Base-by-base conservation (phyloP, 53 echinoderm and acorn worm genomes). In the Echinarachnius parma region DNA sequence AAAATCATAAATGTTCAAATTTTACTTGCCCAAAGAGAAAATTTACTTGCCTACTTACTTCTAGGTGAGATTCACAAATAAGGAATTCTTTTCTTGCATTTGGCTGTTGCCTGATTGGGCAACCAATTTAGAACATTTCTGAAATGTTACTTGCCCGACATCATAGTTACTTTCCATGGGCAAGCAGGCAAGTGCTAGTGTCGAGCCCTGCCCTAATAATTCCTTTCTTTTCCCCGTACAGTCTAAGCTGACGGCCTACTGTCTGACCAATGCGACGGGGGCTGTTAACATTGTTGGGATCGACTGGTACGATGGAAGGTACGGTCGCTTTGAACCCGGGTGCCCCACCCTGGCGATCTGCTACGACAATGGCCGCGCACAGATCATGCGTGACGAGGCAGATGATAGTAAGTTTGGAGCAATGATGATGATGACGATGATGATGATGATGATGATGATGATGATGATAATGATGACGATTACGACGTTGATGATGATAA, bases 361-460 rank as follows among this genome's bases (percentile, higher is more conserved):
- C 85, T 95, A 83, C 45, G 95, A 95, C 69, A 95, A 95, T 39
- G 95, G 95, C 24, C 46, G 95, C 32, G 90, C 95, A 16, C 95
- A 95, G 74, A 90, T 95, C 64, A 95, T 95, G 95, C 84, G 74
- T 25, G 77, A 90, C 31, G 95, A 95, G 53, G 80, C 78, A 18
- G 95, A 95, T 68, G 95, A 95, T 23, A 95, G 95, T 95, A 82
- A 83, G 93, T 63, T 7, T 39, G 13, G 7, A 39, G 13, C 7
- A 39, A 42, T 42, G 42, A 42, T 42, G 42, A 42, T 42, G 42
- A 42, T 42, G 42, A 14, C 14, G 42, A 42, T 42, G 42, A 42
- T 42, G 42, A 42, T 42, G 42, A 42, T 42, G 42, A 42, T 42
- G 42, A 42, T 42, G 42, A 42, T 42, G 42, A 42, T 42, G 42